phyloP scores from a whole-genome alignment of 1,140 invertebrate species.

The Drosophila ficusphila region DNA sequence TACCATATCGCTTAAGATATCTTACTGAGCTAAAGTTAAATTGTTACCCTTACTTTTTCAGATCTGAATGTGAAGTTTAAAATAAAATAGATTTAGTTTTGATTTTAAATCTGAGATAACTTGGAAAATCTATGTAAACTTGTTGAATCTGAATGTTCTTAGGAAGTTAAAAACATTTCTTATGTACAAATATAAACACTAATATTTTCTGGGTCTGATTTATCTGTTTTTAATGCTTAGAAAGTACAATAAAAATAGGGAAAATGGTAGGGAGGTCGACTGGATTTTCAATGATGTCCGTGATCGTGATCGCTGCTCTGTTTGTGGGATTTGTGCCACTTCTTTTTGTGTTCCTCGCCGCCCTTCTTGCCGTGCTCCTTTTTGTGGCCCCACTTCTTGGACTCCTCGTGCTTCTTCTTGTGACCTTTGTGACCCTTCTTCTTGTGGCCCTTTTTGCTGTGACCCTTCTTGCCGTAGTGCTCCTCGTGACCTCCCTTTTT shows the following conservation, averaged over 20 bases:
- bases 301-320: slow-evolving; percentile 68
- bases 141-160: too few species aligned
- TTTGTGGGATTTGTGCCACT: slow-evolving; percentile 85
- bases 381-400: slow-evolving; percentile 88
- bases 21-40: too few species aligned
- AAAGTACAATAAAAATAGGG: background rate
- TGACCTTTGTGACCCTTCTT: slow-evolving; percentile 88
- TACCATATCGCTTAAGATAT: too few species aligned
- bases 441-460: slow-evolving; percentile 89
- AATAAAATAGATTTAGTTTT: background rate
- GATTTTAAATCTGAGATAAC: too few species aligned
- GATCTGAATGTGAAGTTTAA: too few species aligned
- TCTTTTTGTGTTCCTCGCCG: slow-evolving; percentile 88
- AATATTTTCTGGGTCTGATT: slow-evolving; percentile 38
- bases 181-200: background rate
- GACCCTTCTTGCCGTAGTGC: slow-evolving; percentile 90
- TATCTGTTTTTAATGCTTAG: slow-evolving; percentile 43
- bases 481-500: slow-evolving; percentile 89
- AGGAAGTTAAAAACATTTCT: too few species aligned
- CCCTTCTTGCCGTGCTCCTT: slow-evolving; percentile 89
- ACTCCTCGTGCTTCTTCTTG: slow-evolving; percentile 88
- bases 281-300: slow-evolving; percentile 41
- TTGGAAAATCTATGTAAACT: too few species aligned
- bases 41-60: too few species aligned
- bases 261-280: background rate